Percentiles rank a stretch among this genome's conserved stretches.
phyloP scores from a whole-genome alignment of 2,797 vertebrate species.

The Propithecus perrieri region DNA sequence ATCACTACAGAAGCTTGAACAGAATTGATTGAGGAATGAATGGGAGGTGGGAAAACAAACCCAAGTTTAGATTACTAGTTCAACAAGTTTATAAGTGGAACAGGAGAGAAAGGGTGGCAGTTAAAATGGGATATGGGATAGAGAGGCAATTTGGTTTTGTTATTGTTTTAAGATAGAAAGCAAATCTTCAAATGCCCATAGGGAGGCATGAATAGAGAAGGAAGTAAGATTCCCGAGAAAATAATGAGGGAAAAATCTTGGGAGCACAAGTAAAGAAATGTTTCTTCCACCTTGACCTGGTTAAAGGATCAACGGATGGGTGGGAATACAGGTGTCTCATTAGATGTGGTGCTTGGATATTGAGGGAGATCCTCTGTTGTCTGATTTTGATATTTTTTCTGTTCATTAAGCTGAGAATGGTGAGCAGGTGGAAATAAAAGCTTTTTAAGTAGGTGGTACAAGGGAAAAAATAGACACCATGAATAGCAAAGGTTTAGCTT shows the following conservation, averaged over 20 bases:
- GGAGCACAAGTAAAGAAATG: neutral
- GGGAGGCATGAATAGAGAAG: neutral
- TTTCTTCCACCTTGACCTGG: neutral
- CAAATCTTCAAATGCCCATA: neutral
- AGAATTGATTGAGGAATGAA: neutral
- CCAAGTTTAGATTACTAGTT: neutral
- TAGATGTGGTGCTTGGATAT: neutral
- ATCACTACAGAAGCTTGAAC: neutral
- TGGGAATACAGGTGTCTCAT: neutral
- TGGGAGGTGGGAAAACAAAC: neutral
- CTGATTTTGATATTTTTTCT: neutral
- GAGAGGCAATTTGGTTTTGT: neutral
- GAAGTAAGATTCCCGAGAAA: neutral
- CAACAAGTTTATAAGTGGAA: neutral
- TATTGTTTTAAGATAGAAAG: neutral
- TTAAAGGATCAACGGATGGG: neutral
- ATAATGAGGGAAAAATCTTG: neutral
- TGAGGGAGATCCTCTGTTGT: neutral
- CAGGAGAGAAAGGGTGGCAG: neutral
- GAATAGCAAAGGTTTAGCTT: neutral
- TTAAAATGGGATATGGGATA: neutral
- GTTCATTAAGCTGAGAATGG: neutral
- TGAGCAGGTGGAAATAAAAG: neutral
- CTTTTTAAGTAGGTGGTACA: neutral
- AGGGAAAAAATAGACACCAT: neutral